Percentiles rank a stretch among this genome's conserved stretches.
Evolutionary conservation across 2,113 vertebrate species (phyloP).

Genomic region (Ammodytes marinus): DNA sequence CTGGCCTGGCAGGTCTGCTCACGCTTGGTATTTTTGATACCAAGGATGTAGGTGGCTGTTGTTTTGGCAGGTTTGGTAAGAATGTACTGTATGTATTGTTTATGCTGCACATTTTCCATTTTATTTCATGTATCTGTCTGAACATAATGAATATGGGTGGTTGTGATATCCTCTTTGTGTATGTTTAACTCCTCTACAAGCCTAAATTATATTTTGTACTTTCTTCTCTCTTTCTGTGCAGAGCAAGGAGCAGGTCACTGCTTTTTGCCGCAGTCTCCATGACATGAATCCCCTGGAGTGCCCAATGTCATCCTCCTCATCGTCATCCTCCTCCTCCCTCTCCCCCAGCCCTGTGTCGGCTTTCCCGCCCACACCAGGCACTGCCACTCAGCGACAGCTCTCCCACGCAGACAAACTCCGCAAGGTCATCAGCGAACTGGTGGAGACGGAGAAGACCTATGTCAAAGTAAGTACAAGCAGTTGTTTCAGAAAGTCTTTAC

Average conservation of each 20-base stretch:
- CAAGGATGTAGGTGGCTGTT: neutral
- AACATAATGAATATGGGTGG: neutral
- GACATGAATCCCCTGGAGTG: constrained; percentile 90
- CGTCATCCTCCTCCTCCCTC: constrained; percentile 82
- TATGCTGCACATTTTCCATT: constrained; percentile 3
- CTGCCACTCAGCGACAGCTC: constrained; percentile 89
- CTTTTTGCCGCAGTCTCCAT: constrained; percentile 91
- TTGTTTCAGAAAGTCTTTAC: neutral
- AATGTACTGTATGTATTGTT: constrained; percentile 18
- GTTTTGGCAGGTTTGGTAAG: constrained; percentile 49
- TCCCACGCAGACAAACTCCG: constrained; percentile 96
- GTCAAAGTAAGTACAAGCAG: constrained; percentile 88
- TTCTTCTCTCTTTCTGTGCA: constrained; percentile 64
- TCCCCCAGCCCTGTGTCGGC: constrained; percentile 87
- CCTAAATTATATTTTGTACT: neutral
- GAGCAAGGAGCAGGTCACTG: constrained; percentile 91
- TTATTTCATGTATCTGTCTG: neutral
- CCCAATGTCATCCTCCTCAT: constrained; percentile 76
- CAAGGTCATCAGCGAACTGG: constrained; percentile 96
- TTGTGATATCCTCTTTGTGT: neutral
- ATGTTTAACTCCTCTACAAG: neutral
- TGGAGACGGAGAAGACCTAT: constrained; percentile 96
- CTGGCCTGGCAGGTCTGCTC: constrained; percentile 60
- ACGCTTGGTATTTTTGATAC: constrained; percentile 56
- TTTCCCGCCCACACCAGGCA: constrained; percentile 79